Base-by-base conservation (phyloP, 2,113 vertebrate genomes). In the Chauna torquata region DNA sequence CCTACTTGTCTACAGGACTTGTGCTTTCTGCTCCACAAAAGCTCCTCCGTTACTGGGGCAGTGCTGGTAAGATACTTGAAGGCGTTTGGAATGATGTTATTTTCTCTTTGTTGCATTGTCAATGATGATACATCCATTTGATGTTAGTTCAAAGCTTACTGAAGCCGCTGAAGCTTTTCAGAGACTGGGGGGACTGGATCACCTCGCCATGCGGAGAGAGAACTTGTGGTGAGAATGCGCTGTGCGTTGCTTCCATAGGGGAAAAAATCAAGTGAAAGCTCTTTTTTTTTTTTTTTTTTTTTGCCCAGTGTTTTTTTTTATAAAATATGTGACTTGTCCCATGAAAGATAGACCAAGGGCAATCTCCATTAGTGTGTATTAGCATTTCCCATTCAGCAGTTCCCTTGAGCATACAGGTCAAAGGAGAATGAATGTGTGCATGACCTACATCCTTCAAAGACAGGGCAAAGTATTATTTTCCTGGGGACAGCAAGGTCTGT, bases 301-400 rank as follows among this genome's bases (percentile, higher is more conserved):
- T 5, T 1, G 2, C 7, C 30, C 15, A 8, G 0, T 66, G 57
- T 91, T 61, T 66, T 24, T 64, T 64, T 36, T 36, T 23, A 38
- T 93, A 27, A 87, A 82, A 70, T 77, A 8, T 62, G 3, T 64
- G 44, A 77, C 23, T 71, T 76, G 10, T 70, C 49, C 58, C n/a
- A 7, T 59, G 50, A 90, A 94, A 86, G 62, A 55, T 4, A 76
- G 72, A 91, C 49, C 77, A 91, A 95, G 86, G 97, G 34, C 92
- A 84, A 3, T 85, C 65, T 86, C 83, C 78, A 91, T 96, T 92
- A 96, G 74, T 66, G 89, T 84, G 44, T 88, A 76, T 96, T 94
- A 90, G 50, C 55, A 27, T 85, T 92, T 95, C 19, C 38, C 54
- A 52, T 82, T 94, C 92, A 85, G 54, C 70, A 5, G 17, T 74